Evolutionary conservation across 2,888 invertebrate species (phyloP), one percentile per base, ranked within the genome.

Genomic region (Abrostola tripartita): DNA sequence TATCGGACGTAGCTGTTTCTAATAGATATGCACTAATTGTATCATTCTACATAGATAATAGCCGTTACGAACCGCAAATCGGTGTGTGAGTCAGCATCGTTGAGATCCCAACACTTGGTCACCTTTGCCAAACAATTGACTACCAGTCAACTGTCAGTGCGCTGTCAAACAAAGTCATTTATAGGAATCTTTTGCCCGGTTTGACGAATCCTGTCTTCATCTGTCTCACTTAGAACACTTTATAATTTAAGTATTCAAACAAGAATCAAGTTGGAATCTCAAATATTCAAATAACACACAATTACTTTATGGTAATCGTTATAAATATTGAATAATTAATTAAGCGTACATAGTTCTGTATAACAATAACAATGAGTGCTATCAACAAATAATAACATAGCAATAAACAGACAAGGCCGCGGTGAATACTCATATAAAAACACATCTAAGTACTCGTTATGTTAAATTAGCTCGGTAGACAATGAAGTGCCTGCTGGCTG

Each of bases 1-100:
- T 80, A 65, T 61, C 52, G 53, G 52, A 61, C 50, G 64, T 84
- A 85, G 80, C 81, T 84, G 85, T 84, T 73, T 77, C 68, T 72
- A 68, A 74, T 71, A 82, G 85, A 82, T 84, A 81, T 81, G 78
- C 74, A 79, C 81, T 86, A 85, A 88, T 88, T 87, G 79, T 82
- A 66, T 76, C 55, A 72, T 75, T 71, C 74, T 77, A 73, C 67
- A 70, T 72, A 59, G 61, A 78, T 78, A 75, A 72, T 74, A 55
- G 65, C 72, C 74, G 78, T 76, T 61, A 63, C 69, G 59, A 77
- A 70, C 70, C 65, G 63, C 66, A 74, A 68, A 78, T 73, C 54
- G 70, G 61, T 56, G 59, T 40, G 64, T 58, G 66, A 76, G 61
- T 72, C 52, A 65, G 60, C 51, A 59, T 40, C 7, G 44, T 12